Base-by-base conservation (phyloP, 2,888 invertebrate genomes). In the Phortica okadai region DNA sequence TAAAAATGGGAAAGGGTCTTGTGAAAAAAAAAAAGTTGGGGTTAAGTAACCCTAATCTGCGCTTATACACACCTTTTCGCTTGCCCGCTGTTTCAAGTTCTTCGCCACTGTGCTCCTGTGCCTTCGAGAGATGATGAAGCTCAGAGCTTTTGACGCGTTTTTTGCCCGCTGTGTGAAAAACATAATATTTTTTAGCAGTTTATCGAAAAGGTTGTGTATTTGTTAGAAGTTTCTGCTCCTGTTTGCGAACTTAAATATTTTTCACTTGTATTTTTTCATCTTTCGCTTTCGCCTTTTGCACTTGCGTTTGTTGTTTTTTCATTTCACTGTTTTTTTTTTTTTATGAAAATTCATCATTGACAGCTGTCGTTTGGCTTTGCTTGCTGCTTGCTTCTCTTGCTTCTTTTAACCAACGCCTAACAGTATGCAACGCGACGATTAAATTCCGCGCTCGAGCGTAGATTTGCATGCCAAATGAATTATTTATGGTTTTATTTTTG, bases 11-110 rank as follows among this genome's bases (percentile, higher is more conserved):
- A 14, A 50, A 50, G 8, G 50, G 50, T 8, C 8, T 8, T 6
- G 50, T 14, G 21, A 21, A 21, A 50, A 50, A 14, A 14, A 11
- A 50, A 11, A 11, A 11, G 8, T 8, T 50, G 50, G 50, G 50
- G 50, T 6, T 50, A 79, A 76, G 77, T 79, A 77, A 78, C 77
- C 66, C 64, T 64, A 75, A 74, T 56, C 41, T 66, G 25, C 44
- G 16, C 67, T 44, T 45, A 67, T 16, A 78, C 81, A 79, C 82
- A 92, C 91, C 91, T 92, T 92, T 92, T 85, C 91, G 90, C 82
- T 91, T 91, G 81, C 91, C 90, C 64, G 91, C 90, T 90, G 90
- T 92, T 86, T 92, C 92, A 79, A 88, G 83, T 82, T 91, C 91
- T 83, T 90, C 91, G 83, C 89, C 89, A 81, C 88, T 88, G 84